Evolutionary conservation across 2,113 vertebrate species (phyloP).

Genomic region (Pelecanus crispus): DNA sequence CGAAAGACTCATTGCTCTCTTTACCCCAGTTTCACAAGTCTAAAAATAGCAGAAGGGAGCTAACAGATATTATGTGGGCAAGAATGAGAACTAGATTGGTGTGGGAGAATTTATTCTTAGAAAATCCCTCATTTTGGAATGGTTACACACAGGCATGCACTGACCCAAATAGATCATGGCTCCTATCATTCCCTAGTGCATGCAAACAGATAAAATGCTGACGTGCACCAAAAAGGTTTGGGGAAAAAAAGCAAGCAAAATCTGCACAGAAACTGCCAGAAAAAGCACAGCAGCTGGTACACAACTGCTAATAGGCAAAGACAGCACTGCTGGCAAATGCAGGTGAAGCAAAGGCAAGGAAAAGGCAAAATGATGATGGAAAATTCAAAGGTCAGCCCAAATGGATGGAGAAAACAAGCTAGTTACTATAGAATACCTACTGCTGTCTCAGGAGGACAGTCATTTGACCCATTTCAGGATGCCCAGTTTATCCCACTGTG

Average conservation of each 20-base stretch:
- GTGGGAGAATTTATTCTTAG: constrained; percentile 13
- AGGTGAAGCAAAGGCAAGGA: background rate
- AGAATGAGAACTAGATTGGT: background rate
- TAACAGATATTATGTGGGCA: background rate
- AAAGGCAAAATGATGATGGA: background rate
- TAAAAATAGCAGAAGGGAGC: constrained; percentile 5
- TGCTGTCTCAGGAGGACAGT: background rate
- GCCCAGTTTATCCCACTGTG: background rate
- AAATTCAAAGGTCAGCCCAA: background rate
- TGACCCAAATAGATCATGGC: constrained; percentile 46
- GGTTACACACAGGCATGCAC: background rate
- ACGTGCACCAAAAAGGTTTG: background rate
- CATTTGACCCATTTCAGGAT: background rate
- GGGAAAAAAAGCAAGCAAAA: background rate
- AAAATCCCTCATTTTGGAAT: constrained; percentile 16
- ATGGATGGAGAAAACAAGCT: background rate
- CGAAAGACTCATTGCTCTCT: background rate
- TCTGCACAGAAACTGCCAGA: background rate
- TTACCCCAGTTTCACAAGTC: background rate
- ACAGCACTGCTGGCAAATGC: background rate
- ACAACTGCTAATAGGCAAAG: constrained; percentile 2
- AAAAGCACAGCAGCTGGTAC: background rate
- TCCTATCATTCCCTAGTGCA: background rate
- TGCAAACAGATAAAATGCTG: constrained; percentile 11
- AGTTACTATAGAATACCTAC: background rate